Evolutionary conservation across 2,113 vertebrate genomes (phyloP).

Genomic region (Gambusia affinis): DNA sequence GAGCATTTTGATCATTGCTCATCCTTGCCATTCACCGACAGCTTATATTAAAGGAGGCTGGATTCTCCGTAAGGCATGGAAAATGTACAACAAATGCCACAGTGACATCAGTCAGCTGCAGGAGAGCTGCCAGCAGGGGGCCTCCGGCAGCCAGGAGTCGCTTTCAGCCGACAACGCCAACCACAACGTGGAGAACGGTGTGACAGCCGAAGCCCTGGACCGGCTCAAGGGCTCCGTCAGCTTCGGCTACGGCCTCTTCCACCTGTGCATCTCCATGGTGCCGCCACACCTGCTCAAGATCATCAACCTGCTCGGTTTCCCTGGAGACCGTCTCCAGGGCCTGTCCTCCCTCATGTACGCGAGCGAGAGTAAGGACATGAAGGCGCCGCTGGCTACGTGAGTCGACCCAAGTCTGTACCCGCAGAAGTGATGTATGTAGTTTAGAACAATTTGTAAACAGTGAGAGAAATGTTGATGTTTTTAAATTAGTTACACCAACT

Average conservation of each 20-base stretch:
- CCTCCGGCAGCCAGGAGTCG: conserved; percentile 82
- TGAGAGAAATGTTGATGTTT: neutral
- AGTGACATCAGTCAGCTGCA: conserved; percentile 95
- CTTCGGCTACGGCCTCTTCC: conserved; percentile 98
- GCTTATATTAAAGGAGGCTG: conserved; percentile 99
- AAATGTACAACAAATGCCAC: conserved; percentile 99
- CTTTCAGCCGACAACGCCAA: conserved; percentile 89
- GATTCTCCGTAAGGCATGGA: conserved; percentile 99
- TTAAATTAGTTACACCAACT: neutral
- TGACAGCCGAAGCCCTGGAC: conserved; percentile 91
- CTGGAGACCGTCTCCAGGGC: conserved; percentile 96
- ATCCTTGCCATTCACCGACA: conserved; percentile 52
- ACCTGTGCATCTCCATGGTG: conserved; percentile 99
- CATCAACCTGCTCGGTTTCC: conserved; percentile 99
- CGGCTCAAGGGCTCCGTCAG: conserved; percentile 98
- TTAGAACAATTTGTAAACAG: no score
- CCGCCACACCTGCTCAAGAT: conserved; percentile 99
- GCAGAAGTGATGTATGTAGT: neutral
- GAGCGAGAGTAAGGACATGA: conserved; percentile 99
- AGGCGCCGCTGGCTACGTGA: conserved; percentile 99
- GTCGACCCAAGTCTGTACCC: conserved; percentile 78
- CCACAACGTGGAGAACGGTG: conserved; percentile 88
- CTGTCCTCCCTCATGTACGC: conserved; percentile 96
- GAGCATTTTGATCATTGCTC: neutral
- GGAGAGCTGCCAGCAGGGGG: conserved; percentile 85